A percentile compares a stretch with the other conserved stretches of the same genome.
Evolutionary conservation across 2,113 vertebrate genomes (phyloP).

Genomic region (Cnemophilus loriae): DNA sequence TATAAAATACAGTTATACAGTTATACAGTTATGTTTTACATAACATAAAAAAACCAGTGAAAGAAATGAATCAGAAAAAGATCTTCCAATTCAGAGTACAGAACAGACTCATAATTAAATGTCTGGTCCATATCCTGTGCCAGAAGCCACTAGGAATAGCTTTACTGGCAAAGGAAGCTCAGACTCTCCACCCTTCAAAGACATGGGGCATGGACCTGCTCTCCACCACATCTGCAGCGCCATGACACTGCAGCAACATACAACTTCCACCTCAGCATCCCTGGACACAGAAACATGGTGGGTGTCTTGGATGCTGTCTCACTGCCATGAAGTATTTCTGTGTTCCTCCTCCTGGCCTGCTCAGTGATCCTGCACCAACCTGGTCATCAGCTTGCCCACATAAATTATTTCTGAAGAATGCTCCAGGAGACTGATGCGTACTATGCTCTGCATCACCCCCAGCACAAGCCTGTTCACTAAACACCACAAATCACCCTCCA

Average conservation of each 20-base stretch:
- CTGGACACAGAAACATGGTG: rapidly evolving
- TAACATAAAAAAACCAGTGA: not conserved
- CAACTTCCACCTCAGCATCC: not conserved
- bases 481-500: not conserved
- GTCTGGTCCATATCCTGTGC: not conserved
- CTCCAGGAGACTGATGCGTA: not conserved
- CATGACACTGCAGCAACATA: rapidly evolving
- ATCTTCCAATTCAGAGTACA: not conserved
- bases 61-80: not conserved
- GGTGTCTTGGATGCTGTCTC: not conserved
- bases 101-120: not conserved
- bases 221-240: not conserved
- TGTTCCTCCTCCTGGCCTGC: not conserved
- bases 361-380: not conserved
- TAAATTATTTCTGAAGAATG: not conserved
- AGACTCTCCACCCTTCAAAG: not conserved
- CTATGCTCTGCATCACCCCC: not conserved
- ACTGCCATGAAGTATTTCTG: not conserved
- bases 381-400: not conserved
- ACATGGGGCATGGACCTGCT: not conserved
- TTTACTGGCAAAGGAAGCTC: not conserved
- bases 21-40: too few species aligned
- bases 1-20: not conserved
- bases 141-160: not conserved
- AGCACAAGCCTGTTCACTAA: not conserved